Evolutionary conservation across 2,797 vertebrate species (phyloP).

Genomic region (Sarcoramphus papa): DNA sequence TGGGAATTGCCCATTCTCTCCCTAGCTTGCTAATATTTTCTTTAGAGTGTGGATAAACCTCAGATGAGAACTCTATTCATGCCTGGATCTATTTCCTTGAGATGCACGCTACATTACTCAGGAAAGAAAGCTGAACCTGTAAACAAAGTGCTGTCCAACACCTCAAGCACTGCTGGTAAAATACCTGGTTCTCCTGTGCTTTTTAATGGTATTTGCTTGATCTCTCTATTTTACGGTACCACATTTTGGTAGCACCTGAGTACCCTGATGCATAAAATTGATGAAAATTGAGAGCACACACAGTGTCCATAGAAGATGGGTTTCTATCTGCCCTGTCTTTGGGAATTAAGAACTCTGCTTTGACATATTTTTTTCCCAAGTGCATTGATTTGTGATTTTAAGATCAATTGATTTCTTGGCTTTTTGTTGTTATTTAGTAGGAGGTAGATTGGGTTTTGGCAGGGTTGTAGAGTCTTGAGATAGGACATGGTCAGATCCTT

Average conservation of each 20-base stretch:
- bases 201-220: background rate
- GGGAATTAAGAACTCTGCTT: background rate
- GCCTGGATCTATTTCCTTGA: background rate
- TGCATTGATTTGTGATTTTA: background rate
- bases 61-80: background rate
- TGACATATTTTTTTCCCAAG: background rate
- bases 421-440: background rate
- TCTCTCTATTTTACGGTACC: background rate
- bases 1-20: background rate
- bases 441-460: background rate
- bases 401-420: background rate
- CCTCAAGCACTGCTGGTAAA: background rate
- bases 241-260: background rate
- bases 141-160: background rate
- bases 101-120: background rate
- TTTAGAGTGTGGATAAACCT: background rate
- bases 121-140: background rate
- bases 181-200: background rate
- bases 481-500: background rate
- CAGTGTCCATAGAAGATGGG: background rate
- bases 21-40: background rate
- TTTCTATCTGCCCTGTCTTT: background rate
- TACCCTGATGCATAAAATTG: background rate
- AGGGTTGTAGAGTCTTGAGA: background rate
- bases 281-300: background rate